Conservation (phyloP, 2,888 invertebrate genomes). For the Ommatoiulus sabulosus region DNA sequence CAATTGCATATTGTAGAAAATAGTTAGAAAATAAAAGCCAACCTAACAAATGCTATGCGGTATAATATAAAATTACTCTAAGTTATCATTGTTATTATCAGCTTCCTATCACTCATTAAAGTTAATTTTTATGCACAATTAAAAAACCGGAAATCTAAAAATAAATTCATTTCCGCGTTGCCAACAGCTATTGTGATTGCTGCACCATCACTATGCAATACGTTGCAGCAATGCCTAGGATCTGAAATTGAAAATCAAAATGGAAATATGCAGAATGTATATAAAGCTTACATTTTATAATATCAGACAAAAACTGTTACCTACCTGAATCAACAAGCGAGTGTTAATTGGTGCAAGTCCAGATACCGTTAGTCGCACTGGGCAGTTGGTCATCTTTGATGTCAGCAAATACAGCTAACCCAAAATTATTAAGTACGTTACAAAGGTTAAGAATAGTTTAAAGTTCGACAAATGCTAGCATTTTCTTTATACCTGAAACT, state of each 20-base stretch:
- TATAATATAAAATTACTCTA: too few relatives aligned
- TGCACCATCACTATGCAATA: neutral
- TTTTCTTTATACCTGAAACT: neutral
- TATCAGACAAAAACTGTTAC: neutral
- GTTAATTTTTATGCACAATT: too few relatives aligned
- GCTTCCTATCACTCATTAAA: too few relatives aligned
- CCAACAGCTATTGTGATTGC: neutral
- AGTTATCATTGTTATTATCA: too few relatives aligned
- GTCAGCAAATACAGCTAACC: conserved; percentile 6
- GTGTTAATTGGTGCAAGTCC: neutral
- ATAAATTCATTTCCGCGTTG: neutral
- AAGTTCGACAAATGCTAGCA: too few relatives aligned
- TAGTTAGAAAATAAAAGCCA: too few relatives aligned
- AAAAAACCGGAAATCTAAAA: too few relatives aligned
- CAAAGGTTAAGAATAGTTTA: neutral
- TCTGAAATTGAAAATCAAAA: neutral
- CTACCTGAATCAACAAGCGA: neutral
- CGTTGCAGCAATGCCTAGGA: neutral
- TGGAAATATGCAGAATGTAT: too few relatives aligned
- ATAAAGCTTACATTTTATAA: too few relatives aligned
- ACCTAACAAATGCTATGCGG: too few relatives aligned
- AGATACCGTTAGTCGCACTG: neutral
- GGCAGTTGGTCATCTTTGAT: conserved; percentile 1
- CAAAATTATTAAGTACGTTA: neutral
- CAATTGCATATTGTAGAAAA: too few relatives aligned